Conservation (phyloP, 2,888 invertebrate species). For the Lasioglossum oenotherae region DNA sequence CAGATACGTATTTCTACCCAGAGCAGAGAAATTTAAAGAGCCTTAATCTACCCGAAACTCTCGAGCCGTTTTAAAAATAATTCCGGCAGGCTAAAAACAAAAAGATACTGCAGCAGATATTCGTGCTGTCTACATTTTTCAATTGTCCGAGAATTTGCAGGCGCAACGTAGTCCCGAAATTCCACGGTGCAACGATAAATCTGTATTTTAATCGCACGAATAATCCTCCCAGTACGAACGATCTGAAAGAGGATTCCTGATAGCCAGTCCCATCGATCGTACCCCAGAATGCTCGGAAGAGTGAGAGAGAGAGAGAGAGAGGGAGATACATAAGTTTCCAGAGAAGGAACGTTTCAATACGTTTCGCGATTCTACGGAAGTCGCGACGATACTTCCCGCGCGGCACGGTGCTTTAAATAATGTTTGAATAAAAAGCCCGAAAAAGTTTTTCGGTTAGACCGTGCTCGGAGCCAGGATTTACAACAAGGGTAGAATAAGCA, state of each 20-base stretch:
- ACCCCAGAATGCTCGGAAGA: neutral
- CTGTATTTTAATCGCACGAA: constrained; percentile 9
- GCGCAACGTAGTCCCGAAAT: neutral
- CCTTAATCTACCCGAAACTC: neutral
- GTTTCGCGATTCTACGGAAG: constrained; percentile 1
- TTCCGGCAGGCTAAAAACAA: neutral
- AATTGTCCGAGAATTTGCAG: neutral
- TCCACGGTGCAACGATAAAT: neutral
- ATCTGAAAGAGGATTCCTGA: constrained; percentile 10
- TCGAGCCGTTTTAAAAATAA: neutral
- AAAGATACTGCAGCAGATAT: neutral
- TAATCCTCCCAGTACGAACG: neutral
- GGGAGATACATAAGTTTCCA: constrained; percentile 10
- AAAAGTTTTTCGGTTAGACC: constrained; percentile 56
- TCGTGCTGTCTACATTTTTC: neutral
- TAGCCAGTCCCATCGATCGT: neutral
- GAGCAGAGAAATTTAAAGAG: neutral
- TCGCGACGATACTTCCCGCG: constrained; percentile 2
- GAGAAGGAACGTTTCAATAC: constrained; percentile 25
- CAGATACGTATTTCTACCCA: neutral
- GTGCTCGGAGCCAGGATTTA: constrained; percentile 42
- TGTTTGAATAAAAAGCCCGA: constrained; percentile 52
- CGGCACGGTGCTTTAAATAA: constrained; percentile 47
- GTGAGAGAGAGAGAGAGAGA: neutral
- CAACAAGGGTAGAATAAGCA: constrained; percentile 43